These are phyloP conservation scores for Drosophila sp. DNA, from an alignment of 1,140 invertebrate species.

Conservation along the genomic window DNA sequence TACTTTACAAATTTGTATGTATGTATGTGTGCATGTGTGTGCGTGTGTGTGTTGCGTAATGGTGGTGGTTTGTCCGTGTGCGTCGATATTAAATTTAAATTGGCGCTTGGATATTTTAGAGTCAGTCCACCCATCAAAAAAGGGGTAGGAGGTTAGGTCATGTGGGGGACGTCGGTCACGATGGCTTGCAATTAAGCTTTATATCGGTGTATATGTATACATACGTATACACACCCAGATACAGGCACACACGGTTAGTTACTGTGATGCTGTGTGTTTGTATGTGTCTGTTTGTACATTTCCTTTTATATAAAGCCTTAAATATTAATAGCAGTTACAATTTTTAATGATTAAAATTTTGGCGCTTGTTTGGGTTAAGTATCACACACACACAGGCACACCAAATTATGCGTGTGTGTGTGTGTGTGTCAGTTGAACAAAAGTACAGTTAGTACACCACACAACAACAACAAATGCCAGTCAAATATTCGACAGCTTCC, in stretches of 20 bases:
- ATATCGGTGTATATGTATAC: conserved; percentile 27
- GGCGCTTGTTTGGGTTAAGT: conserved; percentile 64
- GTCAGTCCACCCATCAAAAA: conserved; percentile 32
- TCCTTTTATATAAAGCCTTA: conserved; percentile 67
- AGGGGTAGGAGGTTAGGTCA: conserved; percentile 22
- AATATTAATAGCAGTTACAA: conserved; percentile 82
- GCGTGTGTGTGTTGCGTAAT: conserved; percentile 28
- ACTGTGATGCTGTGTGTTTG: conserved; percentile 27
- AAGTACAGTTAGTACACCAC: conserved; percentile 63
- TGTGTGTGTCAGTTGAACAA: conserved; percentile 35
- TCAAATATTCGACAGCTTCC: conserved; percentile 48
- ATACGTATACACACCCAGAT: conserved; percentile 20
- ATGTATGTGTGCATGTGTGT: conserved; percentile 28
- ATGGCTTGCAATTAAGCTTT: conserved; percentile 72
- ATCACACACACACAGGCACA: conserved; percentile 1
- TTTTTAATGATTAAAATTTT: conserved; percentile 81
- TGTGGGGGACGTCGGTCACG: conserved; percentile 54
- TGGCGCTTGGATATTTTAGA: conserved; percentile 77
- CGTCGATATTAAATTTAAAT: conserved; percentile 82
- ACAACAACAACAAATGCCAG: conserved; percentile 44
- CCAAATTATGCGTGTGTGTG: conserved; percentile 1
- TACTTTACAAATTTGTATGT: conserved; percentile 22
- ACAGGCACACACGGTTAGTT: conserved; percentile 47
- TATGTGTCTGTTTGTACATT: conserved; percentile 10
- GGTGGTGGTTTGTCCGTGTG: conserved; percentile 56